phyloP scores from a whole-genome alignment of 2,797 vertebrate species.

The Pristis pectinata region DNA sequence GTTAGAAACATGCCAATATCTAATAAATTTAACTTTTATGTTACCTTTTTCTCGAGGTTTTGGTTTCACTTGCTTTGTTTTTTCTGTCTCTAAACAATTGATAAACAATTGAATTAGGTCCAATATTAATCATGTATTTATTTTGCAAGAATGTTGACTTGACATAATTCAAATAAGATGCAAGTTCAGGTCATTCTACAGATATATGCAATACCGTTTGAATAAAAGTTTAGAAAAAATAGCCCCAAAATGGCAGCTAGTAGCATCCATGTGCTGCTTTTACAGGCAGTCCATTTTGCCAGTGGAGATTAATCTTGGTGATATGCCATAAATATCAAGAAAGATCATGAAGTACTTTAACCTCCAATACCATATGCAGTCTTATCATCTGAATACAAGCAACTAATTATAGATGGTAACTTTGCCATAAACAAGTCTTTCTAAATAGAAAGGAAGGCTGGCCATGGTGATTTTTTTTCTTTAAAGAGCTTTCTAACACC shows the following conservation, averaged over 20 bases:
- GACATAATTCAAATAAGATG: not conserved
- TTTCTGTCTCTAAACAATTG: not conserved
- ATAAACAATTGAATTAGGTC: not conserved
- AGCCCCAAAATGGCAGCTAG: too few relatives aligned
- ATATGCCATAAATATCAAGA: not conserved
- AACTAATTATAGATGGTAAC: not conserved
- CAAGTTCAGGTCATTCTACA: not conserved
- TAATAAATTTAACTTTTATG: not conserved
- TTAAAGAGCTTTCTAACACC: not conserved
- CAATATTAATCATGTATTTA: not conserved
- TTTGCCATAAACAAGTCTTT: not conserved
- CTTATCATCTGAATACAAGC: not conserved
- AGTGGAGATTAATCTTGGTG: not conserved
- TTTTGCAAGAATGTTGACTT: not conserved
- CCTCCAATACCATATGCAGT: not conserved
- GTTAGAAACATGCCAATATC: not conserved
- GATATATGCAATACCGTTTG: not conserved
- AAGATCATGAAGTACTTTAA: not conserved
- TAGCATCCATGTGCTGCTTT: not conserved
- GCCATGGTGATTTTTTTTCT: too few relatives aligned
- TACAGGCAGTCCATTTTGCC: too few relatives aligned
- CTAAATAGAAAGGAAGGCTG: not conserved
- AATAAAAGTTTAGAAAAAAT: too few relatives aligned
- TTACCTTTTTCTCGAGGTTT: slow-evolving; percentile 7
- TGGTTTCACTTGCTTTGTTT: not conserved